A percentile compares a stretch with the other conserved stretches of the same genome.
phyloP scores from a whole-genome alignment of 2,888 invertebrate genomes.

The Heliconius hortense region DNA sequence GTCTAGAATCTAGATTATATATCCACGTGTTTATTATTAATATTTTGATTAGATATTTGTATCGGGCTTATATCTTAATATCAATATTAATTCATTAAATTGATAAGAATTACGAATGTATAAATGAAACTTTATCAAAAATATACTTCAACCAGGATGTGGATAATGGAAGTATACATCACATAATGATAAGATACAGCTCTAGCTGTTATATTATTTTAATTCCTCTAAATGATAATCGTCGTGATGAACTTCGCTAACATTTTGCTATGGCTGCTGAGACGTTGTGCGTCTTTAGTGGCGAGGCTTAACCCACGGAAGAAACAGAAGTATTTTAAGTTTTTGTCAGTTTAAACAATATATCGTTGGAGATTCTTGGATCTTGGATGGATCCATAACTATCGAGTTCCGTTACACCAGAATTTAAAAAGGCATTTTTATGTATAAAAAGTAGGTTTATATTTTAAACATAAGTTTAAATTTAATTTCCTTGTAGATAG shows the following conservation, averaged over 20 bases:
- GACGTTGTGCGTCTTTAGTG: neutral
- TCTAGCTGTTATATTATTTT: neutral
- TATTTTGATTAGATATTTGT: conserved; percentile 28
- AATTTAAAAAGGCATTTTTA: too few relatives aligned
- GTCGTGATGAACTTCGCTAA: neutral
- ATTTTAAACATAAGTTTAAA: too few relatives aligned
- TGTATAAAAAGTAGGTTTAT: too few relatives aligned
- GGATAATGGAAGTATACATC: neutral
- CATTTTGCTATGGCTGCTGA: too few relatives aligned
- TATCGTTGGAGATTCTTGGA: too few relatives aligned
- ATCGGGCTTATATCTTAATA: conserved; percentile 22
- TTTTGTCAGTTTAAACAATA: too few relatives aligned
- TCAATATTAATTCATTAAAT: conserved; percentile 6
- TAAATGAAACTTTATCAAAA: neutral
- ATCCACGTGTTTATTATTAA: conserved; percentile 23
- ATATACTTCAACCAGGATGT: conserved; percentile 19
- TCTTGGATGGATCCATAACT: too few relatives aligned
- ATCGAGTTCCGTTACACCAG: too few relatives aligned
- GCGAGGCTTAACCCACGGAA: neutral
- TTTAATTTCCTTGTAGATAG: conserved; percentile 10
- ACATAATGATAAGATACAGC: neutral
- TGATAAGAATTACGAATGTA: conserved; percentile 9
- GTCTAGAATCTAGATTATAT: conserved; percentile 9
- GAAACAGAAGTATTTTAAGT: neutral
- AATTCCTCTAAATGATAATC: neutral